Evolutionary conservation across 2,888 invertebrate genomes (phyloP).

Genomic region (Choreutis nemorana): DNA sequence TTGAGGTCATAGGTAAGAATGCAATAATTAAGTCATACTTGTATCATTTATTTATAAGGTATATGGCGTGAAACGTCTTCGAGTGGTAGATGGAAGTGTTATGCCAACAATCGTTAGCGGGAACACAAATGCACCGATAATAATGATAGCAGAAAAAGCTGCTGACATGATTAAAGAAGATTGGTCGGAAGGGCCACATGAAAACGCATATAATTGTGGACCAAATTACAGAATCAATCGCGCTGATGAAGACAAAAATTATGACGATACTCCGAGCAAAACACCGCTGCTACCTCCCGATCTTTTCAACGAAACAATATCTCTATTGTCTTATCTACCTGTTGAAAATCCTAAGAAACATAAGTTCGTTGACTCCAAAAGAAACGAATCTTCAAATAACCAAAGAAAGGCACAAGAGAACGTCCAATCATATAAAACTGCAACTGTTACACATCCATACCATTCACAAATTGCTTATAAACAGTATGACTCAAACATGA

Average conservation of each 20-base stretch:
- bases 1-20: too few relatives aligned
- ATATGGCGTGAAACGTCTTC: slow-evolving; percentile 70
- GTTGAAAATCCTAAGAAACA: slow-evolving; percentile 9
- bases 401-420: too few relatives aligned
- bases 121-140: slow-evolving; percentile 82
- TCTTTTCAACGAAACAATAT: slow-evolving; percentile 33
- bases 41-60: too few relatives aligned
- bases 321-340: slow-evolving; percentile 29
- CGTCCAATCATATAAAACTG: too few relatives aligned
- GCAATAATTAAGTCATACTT: too few relatives aligned
- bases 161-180: slow-evolving; percentile 84
- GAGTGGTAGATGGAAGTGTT: slow-evolving; percentile 83
- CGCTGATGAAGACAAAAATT: slow-evolving; percentile 14
- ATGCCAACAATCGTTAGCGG: slow-evolving; percentile 83
- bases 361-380: too few relatives aligned
- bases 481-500: too few relatives aligned
- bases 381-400: too few relatives aligned
- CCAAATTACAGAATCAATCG: neutral
- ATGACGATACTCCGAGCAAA: slow-evolving; percentile 16
- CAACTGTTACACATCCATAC: too few relatives aligned
- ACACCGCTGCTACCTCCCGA: slow-evolving; percentile 11
- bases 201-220: neutral
- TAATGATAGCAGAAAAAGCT: slow-evolving; percentile 87
- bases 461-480: too few relatives aligned
- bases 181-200: slow-evolving; percentile 46